Evolutionary conservation across 2,888 invertebrate species (phyloP), one percentile per base, ranked within the genome.

Genomic region (Exocentrus adspersus): DNA sequence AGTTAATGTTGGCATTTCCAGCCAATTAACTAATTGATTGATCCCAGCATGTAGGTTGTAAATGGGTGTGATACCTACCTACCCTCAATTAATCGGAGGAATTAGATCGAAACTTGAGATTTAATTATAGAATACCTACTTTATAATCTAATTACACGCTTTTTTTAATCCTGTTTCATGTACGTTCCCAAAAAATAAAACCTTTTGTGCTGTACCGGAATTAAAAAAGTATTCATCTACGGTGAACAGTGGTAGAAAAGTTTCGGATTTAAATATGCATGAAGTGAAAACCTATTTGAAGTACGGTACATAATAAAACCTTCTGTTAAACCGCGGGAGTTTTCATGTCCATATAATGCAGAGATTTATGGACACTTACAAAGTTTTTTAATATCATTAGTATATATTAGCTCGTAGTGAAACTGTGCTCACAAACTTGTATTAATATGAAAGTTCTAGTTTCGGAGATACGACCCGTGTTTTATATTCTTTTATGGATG

Each of bases 351-450:
- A 53, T 19, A 41, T 53, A 41, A 41, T 17, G 30, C 14, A 24
- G 41, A 14, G 37, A 42, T 53, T 41, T 53, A 53, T 53, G 53
- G 14, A 20, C 41, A 53, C 53, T 42, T 51, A 32, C 10, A 41
- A 53, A 53, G 53, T 53, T 53, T 53, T 24, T 53, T 41, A 53
- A 53, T 53, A 21, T 53, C 37, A 53, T 53, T 53, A 53, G 53
- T 53, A 53, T 52, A 20, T 37, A 52, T 53, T 53, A 53, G 16
- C 53, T 42, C n/a, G n/a, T n/a, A 41, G 12, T 17, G 16, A 14
- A 42, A 53, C 19, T 20, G 10, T 32, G n/a, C 21, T 17, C 53
- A 41, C 41, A 53, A 53, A 20, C 53, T 30, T 12, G 16, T 53
- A 21, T 21, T 53, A 53, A 41, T 21, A 21, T 21, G n/a, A 41